Base-by-base conservation (phyloP, 2,797 vertebrate genomes). In the Holocentrus rufus region DNA sequence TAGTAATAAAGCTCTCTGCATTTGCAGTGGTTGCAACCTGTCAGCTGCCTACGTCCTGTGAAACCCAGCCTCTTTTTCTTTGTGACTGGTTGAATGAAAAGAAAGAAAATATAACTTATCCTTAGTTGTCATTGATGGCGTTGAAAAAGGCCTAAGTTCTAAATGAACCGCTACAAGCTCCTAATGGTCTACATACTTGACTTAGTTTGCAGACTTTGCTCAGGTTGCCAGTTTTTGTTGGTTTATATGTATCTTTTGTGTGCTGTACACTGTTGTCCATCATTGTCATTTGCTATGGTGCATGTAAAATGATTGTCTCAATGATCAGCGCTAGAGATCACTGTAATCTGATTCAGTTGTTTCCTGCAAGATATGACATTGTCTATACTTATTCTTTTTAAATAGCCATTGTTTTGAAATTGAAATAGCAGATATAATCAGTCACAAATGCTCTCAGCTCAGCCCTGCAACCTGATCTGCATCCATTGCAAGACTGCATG, bases 321-420 rank as follows among this genome's bases (percentile, higher is more conserved):
- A 46, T 46, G 39, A 14, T 42, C 39, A 13, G 39, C 13, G 39
- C 11, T 42, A 25, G 20, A 53, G 23, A 53, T 22, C 52, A 25
- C 56, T 57, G 53, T 46, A 53, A 57, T 30, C 61, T 44, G 49
- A 44, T 62, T 62, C n/a, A 5, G 34, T 56, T 72, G 67, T 72
- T 76, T 71, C 57, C 42, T 59, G 50, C 1, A 69, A 79, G 69
- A 70, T 70, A 70, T 46, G 55, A 80, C 52, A 72, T 57, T 55
- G 46, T 76, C 14, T 49, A 22, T 84, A 67, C 69, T 67, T 74
- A 47, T 73, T 76, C 39, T 67, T 46, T 56, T 71, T n/a, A 76
- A 42, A 70, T 53, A 23, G 34, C 42, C 44, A 61, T 65, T 76
- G 66, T 74, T 67, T 79, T 76, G 20, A 79, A 71, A 73, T 65